Evolutionary conservation across 2,888 invertebrate genomes (phyloP).

Genomic region (Ptychoptera contaminata): DNA sequence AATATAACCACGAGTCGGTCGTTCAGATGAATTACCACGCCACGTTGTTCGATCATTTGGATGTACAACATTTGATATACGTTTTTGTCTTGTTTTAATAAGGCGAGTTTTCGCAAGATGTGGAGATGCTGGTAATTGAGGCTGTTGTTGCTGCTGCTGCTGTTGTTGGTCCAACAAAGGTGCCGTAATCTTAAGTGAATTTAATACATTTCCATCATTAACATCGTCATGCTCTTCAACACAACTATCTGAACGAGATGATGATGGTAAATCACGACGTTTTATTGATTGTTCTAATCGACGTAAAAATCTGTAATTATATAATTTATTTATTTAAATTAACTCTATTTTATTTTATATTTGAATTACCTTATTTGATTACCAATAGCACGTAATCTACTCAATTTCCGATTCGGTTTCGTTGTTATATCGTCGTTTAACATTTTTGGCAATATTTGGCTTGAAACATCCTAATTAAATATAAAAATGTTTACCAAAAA

Average conservation of each 20-base stretch:
- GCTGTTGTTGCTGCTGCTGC: constrained; percentile 11
- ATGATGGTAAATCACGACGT: constrained; percentile 40
- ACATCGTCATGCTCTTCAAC: constrained; percentile 38
- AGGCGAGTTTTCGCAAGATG: background rate
- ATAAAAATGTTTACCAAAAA: background rate
- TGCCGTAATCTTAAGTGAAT: constrained; percentile 48
- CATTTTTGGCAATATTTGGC: constrained; percentile 42
- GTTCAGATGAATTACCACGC: background rate
- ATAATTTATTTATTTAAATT: constrained; percentile 5
- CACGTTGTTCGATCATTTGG: constrained; percentile 1
- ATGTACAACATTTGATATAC: constrained; percentile 12
- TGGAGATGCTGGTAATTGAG: background rate
- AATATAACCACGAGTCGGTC: background rate
- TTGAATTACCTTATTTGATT: constrained; percentile 53
- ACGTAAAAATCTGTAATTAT: constrained; percentile 44
- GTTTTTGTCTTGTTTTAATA: constrained; percentile 16
- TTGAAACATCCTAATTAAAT: constrained; percentile 32
- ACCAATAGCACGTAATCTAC: constrained; percentile 52
- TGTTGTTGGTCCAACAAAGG: constrained; percentile 30
- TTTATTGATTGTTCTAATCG: constrained; percentile 55
- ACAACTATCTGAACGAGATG: constrained; percentile 33
- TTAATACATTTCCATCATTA: constrained; percentile 29
- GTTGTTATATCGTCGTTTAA: constrained; percentile 35
- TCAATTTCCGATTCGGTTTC: constrained; percentile 43
- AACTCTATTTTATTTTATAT: background rate